phyloP scores from a whole-genome alignment of 2,113 vertebrate genomes.

The Podarcis raffonei region DNA sequence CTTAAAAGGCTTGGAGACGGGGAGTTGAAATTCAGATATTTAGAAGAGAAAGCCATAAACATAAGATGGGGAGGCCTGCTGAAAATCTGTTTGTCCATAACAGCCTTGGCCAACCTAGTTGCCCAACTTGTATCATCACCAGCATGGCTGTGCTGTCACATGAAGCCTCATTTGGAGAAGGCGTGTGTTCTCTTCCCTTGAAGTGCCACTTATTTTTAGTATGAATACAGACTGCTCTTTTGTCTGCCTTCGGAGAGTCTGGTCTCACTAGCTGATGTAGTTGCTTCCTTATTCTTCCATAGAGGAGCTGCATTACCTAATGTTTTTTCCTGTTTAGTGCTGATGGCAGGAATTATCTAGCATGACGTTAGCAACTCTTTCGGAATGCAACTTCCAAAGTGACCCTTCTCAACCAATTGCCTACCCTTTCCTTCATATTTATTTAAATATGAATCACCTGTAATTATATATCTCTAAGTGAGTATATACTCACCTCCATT shows the following conservation, averaged over 20 bases:
- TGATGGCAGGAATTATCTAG: constrained; percentile 44
- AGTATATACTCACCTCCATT: background rate
- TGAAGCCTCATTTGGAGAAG: background rate
- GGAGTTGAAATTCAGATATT: no score
- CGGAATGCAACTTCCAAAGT: constrained; percentile 23
- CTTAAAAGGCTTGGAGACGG: no score
- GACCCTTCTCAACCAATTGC: constrained; percentile 8
- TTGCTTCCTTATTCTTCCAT: background rate
- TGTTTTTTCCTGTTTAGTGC: constrained; percentile 33
- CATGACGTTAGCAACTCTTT: background rate
- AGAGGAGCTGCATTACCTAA: constrained; percentile 28
- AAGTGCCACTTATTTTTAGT: background rate
- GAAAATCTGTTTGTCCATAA: no score
- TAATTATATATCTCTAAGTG: no score
- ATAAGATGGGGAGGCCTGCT: no score
- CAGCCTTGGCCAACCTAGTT: background rate
- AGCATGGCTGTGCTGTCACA: background rate
- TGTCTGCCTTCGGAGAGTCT: background rate
- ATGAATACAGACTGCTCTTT: background rate
- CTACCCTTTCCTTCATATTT: background rate
- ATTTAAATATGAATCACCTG: no score
- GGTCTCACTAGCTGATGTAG: background rate
- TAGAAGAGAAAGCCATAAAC: no score
- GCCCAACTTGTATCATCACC: no score
- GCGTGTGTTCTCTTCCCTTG: background rate